Evolutionary conservation across 2,113 vertebrate species (phyloP), one percentile per base, ranked within the genome.

Genomic region (Myocastor coypus): DNA sequence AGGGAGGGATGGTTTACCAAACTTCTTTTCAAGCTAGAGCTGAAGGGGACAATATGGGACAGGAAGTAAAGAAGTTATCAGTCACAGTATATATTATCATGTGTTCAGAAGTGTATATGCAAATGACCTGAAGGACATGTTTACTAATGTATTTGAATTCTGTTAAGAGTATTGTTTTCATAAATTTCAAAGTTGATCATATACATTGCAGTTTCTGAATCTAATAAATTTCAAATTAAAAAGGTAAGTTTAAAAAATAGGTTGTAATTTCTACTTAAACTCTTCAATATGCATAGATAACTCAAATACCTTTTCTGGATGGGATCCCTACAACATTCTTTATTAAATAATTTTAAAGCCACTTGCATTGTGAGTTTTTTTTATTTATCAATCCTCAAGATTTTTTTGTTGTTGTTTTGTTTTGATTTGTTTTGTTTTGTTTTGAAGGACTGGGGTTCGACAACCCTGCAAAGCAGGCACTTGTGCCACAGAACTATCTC

Each of bases 131-230:
- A 87, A 16, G 57, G 24, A 92, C 4, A 42, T 88, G 42, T 0
- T 64, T 1, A 75, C 4, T 50, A 71, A 82, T 52, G 37, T 50
- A 66, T 83, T 28, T 84, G 57, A 92, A 84, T 94, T 87, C 22
- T 17, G 37, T 80, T 73, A 66, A 78, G 80, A 75, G 11, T 55
- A 87, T 2, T 50, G 5, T 1, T 5, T 4, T 2, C n/a, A 50
- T 42, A 89, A 86, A 82, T 83, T 93, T 77, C 57, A 28, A 91
- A 91, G 55, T 64, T 78, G 94, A 89, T 63, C 57, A 77, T 37
- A 4, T 34, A 40, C 46, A 52, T 69, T 68, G 5, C 66, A 92
- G 40, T 83, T 77, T 95, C 26, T 94, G 16, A 52, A 80, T 94
- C 71, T 73, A 88, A 78, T 64, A 64, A 52, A 86, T 80, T 83